These are phyloP conservation scores for Ametastegia equiseti DNA, from an alignment of 2,888 invertebrate genomes.

Conservation along the genomic window DNA sequence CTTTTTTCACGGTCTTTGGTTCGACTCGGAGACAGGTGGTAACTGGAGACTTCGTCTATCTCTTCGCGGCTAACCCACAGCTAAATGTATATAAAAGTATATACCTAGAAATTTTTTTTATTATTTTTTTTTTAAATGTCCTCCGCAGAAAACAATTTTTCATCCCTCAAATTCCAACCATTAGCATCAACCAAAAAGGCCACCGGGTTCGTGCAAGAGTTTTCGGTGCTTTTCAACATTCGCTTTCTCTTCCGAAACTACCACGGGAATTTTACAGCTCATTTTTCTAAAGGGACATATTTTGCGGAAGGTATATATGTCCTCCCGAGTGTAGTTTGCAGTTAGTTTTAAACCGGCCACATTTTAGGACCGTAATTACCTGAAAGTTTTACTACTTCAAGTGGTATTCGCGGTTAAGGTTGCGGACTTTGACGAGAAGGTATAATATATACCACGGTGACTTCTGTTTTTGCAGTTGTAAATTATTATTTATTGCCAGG, in stretches of 20 bases:
- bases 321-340: not conserved
- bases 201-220: conserved; percentile 21
- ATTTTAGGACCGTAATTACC: conserved; percentile 38
- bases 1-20: conserved; percentile 30
- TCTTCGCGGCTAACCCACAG: conserved; percentile 20
- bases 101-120: not conserved
- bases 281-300: not conserved
- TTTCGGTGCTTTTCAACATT: conserved; percentile 7
- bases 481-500: conserved; percentile 37
- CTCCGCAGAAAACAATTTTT: conserved; percentile 26
- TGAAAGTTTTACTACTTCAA: conserved; percentile 32
- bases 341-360: not conserved
- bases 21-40: conserved; percentile 68
- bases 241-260: not conserved
- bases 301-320: conserved; percentile 14
- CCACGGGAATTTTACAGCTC: not conserved
- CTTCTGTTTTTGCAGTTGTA: conserved; percentile 38
- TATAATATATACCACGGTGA: not conserved
- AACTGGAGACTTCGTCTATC: conserved; percentile 59
- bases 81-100: not conserved
- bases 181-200: conserved; percentile 15
- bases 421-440: not conserved
- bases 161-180: conserved; percentile 28
- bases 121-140: not conserved
- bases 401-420: conserved; percentile 8